Base-by-base conservation (phyloP, 2,797 vertebrate genomes). In the Microctenopoma stevenorrisi region DNA sequence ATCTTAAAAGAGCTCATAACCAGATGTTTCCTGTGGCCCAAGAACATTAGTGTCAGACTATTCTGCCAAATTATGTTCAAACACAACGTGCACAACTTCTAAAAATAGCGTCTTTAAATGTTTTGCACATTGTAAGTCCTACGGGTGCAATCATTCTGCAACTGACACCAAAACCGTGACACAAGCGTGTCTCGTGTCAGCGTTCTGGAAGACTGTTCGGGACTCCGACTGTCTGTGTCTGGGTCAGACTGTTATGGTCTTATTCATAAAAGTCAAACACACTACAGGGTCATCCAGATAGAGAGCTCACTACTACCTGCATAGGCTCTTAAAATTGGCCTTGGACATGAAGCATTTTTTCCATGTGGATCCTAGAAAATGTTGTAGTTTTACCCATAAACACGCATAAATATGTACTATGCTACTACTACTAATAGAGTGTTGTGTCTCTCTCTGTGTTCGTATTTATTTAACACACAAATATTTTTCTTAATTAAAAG, bases 1-100 rank as follows among this genome's bases (percentile, higher is more conserved):
- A 62, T 61, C 56, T 25, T 54, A n/a, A 68, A 70, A 30, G 68
- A 25, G 3, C 51, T 65, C 57, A 51, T 44, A 33, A n/a, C 30
- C 44, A 44, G 18, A 68, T 52, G 64, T 75, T 75, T 53, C 22
- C 18, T 3, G 10, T 18, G 2, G 4, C 38, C 10, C 16, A 12
- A 38, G 6, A 70, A 50, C 3, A 1, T 22, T 26, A 22, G 4
- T 16, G 4, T 9, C 54, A 26, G 35, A 59, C 26, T 51, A 13
- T 35, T 64, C 43, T 54, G 28, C 14, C 37, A 50, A 54, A 50
- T 44, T 15, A 37, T 26, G 3, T n/a, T 28, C 25, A 53, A 58
- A 46, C 42, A 25, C 22, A 54, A 25, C 18, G 4, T 53, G 38
- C 33, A 42, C 18, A 2, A 65, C 2, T 49, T 48, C 25, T 7